Conservation (phyloP, 2,888 invertebrate species). For the Stegophylla sp. region DNA sequence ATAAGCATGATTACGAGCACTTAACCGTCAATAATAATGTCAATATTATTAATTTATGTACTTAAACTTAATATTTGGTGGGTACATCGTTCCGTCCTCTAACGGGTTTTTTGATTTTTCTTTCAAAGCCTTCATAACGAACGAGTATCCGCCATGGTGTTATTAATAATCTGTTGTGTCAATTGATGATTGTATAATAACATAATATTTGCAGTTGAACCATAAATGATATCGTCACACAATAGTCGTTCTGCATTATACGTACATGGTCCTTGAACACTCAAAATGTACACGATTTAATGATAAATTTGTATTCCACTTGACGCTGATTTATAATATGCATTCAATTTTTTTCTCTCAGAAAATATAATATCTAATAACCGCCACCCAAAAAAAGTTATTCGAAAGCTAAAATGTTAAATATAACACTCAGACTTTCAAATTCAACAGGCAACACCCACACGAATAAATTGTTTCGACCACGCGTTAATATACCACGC, state of each 20-base stretch:
- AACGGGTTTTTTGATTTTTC: not conserved
- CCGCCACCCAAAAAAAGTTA: constrained; percentile 29
- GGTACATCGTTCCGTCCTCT: not conserved
- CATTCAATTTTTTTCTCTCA: no score
- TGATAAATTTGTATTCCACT: not conserved
- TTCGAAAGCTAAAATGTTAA: constrained; percentile 45
- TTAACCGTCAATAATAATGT: not conserved
- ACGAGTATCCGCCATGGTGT: not conserved
- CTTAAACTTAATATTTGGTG: no score
- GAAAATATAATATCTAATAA: no score
- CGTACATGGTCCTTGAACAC: no score
- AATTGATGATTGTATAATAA: not conserved
- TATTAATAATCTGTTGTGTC: not conserved
- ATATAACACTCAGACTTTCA: constrained; percentile 44
- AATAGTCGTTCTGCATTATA: no score
- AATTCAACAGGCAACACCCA: constrained; percentile 41
- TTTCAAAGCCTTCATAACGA: not conserved
- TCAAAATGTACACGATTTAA: not conserved
- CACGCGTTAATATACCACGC: not conserved
- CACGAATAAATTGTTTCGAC: constrained; percentile 1
- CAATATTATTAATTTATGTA: not conserved
- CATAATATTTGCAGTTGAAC: not conserved
- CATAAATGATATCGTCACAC: no score
- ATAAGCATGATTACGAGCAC: not conserved
- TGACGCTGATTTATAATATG: constrained; percentile 4